These are phyloP conservation scores for Drosophila auraria DNA, from an alignment of 1,140 invertebrate species.

Conservation along the genomic window DNA sequence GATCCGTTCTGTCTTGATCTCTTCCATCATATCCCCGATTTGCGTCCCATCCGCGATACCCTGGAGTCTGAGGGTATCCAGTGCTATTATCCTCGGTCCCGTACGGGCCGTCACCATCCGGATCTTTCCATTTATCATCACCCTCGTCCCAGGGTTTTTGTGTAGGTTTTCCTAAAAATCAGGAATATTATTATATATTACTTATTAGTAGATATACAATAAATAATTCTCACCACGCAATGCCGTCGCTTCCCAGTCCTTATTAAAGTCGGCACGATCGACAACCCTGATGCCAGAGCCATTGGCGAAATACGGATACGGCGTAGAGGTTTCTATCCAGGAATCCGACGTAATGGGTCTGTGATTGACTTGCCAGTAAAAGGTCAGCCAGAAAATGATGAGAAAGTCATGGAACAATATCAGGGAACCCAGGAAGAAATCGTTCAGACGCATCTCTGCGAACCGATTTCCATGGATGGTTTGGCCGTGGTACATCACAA, in stretches of 20 bases:
- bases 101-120: no score
- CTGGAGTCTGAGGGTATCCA: no score
- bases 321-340: slow-evolving; percentile 5
- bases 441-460: slow-evolving; percentile 68
- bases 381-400: slow-evolving; percentile 70
- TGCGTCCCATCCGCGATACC: no score
- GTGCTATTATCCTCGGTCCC: no score
- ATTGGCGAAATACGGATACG: no score
- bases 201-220: background rate
- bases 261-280: background rate
- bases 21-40: no score
- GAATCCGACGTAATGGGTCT: slow-evolving; percentile 22
- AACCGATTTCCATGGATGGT: slow-evolving; percentile 65
- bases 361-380: slow-evolving; percentile 47
- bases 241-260: background rate
- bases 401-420: slow-evolving; percentile 74
- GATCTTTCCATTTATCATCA: background rate
- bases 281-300: no score
- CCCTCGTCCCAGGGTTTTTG: background rate
- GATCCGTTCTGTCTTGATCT: background rate
- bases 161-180: background rate
- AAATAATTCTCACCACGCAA: background rate
- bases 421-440: slow-evolving; percentile 52
- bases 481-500: slow-evolving; percentile 70
- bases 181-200: no score